phyloP scores from a whole-genome alignment of 2,888 invertebrate species.

The Nomada flava region DNA sequence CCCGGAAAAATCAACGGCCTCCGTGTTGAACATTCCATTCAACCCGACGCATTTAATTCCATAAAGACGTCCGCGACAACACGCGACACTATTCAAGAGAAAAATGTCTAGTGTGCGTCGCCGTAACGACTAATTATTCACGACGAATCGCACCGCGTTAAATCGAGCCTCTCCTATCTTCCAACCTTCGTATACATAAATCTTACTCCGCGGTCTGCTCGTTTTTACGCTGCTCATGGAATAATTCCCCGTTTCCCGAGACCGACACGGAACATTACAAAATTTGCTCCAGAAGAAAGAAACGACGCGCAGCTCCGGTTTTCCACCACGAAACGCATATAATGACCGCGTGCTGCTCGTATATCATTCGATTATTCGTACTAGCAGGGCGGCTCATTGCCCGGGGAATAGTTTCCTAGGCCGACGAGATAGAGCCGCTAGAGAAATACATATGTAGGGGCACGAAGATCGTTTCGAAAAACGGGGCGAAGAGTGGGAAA shows the following conservation, averaged over 20 bases:
- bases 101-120: too few relatives aligned
- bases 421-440: constrained; percentile 65
- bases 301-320: neutral
- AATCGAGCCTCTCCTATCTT: neutral
- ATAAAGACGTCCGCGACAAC: neutral
- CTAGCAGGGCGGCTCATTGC: constrained; percentile 59
- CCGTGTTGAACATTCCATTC: neutral
- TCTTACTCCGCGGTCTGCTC: constrained; percentile 1
- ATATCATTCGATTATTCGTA: constrained; percentile 64
- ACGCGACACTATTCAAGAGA: neutral
- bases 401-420: constrained; percentile 74
- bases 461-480: constrained; percentile 62
- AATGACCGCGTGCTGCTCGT: constrained; percentile 54
- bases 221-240: constrained; percentile 21
- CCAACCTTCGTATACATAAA: constrained; percentile 2
- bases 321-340: constrained; percentile 41
- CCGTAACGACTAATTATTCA: neutral
- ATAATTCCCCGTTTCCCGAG: constrained; percentile 12
- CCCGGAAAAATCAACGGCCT: neutral
- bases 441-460: constrained; percentile 62
- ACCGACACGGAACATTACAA: neutral
- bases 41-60: neutral
- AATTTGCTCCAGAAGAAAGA: neutral
- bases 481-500: constrained; percentile 44
- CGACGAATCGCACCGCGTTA: constrained; percentile 4